These are phyloP conservation scores for Dasyurus viverrinus DNA, from an alignment of 2,113 vertebrate species.

Conservation along the genomic window DNA sequence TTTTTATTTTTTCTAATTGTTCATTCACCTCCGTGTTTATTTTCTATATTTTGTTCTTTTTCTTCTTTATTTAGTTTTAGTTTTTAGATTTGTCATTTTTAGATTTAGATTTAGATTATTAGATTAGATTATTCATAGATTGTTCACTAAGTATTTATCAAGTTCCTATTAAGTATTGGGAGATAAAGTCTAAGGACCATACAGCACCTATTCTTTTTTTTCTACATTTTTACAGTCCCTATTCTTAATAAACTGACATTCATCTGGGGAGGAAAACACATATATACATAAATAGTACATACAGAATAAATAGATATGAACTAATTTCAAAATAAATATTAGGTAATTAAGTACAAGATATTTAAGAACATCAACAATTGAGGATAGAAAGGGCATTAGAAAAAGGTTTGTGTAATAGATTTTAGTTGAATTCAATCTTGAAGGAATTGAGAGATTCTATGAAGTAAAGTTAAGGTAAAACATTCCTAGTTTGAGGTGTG, in stretches of 20 bases:
- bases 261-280: not conserved
- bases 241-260: not conserved
- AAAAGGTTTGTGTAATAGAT: not conserved
- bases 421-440: not conserved
- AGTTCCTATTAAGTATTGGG: not conserved
- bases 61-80: not conserved
- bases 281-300: not conserved
- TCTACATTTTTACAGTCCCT: not conserved
- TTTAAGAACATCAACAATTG: not conserved
- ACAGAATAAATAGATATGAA: not conserved
- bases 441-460: not conserved
- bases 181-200: not conserved
- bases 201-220: not conserved
- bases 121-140: not conserved
- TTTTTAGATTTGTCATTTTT: no score
- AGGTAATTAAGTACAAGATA: not conserved
- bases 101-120: no score
- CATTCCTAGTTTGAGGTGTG: not conserved
- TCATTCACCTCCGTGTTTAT: not conserved
- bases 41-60: not conserved
- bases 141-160: not conserved
- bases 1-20: not conserved
- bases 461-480: not conserved
- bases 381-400: not conserved
- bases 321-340: not conserved